Evolutionary conservation across 2,113 vertebrate species (phyloP), one percentile per base, ranked within the genome.

Genomic region (Myrmophylax atrothorax): DNA sequence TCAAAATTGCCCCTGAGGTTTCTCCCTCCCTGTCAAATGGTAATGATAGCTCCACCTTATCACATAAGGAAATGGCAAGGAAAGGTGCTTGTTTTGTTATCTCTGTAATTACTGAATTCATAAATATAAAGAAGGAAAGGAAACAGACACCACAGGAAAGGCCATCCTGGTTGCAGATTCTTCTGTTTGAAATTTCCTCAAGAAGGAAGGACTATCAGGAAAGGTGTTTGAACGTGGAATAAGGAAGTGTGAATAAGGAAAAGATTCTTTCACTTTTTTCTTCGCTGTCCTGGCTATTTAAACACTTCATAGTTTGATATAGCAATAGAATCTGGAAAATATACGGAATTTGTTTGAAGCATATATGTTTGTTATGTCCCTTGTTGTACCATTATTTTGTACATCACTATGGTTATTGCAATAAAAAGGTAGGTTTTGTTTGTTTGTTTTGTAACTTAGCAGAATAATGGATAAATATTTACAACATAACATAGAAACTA

Each of bases 391-490:
- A 69, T 62, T 79, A 64, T 87, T 78, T 74, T 82, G 46, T 52
- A 67, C 5, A 40, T 96, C 22, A 4, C 82, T 56, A 53, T 23
- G 31, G 93, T 94, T 93, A 94, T 86, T 37, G 38, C 26, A 94
- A 86, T 69, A 91, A 91, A 97, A 93, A 94, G 53, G 80, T 70
- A 12, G 4, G 37, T 16, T 62, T 55, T 26, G 50, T 52, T 15
- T 46, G 44, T 83, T 55, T 62, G 40, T 79, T 72, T 87, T 69
- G 12, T 92, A 84, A 53, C n/a, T 44, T 58, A 46, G 68, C 47
- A 96, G 49, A 55, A 25, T 16, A 76, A n/a, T 91, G 60, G 62
- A 82, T 77, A 94, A 97, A 55, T 91, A 92, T 72, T 94, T 92
- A 64, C 88, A 90, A 50, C 40, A 82, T 55, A 69, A 87, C 67